Conservation (phyloP, 2,797 vertebrate species). For the Bradypodion ventrale region DNA sequence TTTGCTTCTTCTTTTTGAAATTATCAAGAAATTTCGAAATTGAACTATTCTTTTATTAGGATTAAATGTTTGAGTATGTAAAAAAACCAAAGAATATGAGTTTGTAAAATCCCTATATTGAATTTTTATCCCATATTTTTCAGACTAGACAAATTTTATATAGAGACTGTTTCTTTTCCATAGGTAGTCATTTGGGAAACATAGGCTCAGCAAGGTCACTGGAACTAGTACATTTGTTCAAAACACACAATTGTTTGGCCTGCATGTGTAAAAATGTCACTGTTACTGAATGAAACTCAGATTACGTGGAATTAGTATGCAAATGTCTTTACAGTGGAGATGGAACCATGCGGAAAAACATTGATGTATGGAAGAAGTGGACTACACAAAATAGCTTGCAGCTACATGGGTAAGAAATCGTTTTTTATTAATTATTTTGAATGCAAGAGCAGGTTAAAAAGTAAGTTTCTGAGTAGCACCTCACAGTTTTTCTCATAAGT, state of each 20-base stretch:
- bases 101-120: too few relatives aligned
- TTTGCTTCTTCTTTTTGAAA: background rate
- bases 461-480: too few relatives aligned
- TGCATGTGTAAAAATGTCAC: background rate
- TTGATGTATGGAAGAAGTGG: conserved; percentile 99
- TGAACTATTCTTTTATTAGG: background rate
- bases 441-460: background rate
- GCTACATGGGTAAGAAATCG: conserved; percentile 88
- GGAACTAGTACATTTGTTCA: background rate
- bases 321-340: conserved; percentile 84
- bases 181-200: background rate
- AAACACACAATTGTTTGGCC: background rate
- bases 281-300: background rate
- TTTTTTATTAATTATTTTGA: background rate
- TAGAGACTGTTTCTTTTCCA: background rate
- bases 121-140: background rate
- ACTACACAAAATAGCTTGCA: conserved; percentile 95
- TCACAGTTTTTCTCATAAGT: too few relatives aligned
- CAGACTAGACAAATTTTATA: background rate
- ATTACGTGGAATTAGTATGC: background rate
- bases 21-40: background rate
- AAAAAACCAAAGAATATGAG: background rate
- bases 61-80: background rate
- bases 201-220: background rate
- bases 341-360: conserved; percentile 97